These are phyloP conservation scores for Cheilosia grossa DNA, from an alignment of 2,888 invertebrate genomes.

Conservation along the genomic window DNA sequence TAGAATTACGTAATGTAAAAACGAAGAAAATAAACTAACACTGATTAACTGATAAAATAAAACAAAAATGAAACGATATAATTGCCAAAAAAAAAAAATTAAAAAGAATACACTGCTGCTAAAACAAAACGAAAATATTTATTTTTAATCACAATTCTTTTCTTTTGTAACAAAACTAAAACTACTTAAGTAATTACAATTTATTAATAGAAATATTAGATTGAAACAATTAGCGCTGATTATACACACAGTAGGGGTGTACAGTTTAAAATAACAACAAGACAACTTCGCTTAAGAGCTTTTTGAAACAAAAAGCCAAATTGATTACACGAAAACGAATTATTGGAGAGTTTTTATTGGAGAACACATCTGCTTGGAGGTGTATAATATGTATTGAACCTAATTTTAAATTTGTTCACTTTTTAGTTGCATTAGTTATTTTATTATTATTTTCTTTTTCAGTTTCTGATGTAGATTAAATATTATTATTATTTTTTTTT, in stretches of 20 bases:
- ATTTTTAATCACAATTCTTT: conserved; percentile 49
- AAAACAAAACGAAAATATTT: conserved; percentile 58
- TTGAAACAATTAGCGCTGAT: conserved; percentile 48
- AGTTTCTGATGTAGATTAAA: conserved; percentile 40
- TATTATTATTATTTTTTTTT: conserved; percentile 45
- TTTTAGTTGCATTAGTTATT: conserved; percentile 36
- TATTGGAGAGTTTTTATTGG: conserved; percentile 18
- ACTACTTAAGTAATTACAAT: conserved; percentile 54
- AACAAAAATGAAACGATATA: conserved; percentile 46
- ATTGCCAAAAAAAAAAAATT: conserved; percentile 63
- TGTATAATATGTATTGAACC: conserved; percentile 33
- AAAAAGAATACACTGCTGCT: conserved; percentile 53
- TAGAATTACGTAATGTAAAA: conserved; percentile 21
- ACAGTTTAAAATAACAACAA: conserved; percentile 44
- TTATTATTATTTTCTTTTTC: conserved; percentile 24
- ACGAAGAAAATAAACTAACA: conserved; percentile 14
- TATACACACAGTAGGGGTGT: conserved; percentile 1
- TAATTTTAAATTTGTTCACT: conserved; percentile 26
- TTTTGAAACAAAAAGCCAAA: conserved; percentile 30
- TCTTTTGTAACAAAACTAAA: conserved; percentile 53
- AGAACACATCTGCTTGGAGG: conserved; percentile 46
- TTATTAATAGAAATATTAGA: conserved; percentile 21
- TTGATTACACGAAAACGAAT: neutral
- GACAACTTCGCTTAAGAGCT: conserved; percentile 61
- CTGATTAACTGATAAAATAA: conserved; percentile 36